Conservation (phyloP, 2,888 invertebrate species). For the Troglohyphantes excavatus region DNA sequence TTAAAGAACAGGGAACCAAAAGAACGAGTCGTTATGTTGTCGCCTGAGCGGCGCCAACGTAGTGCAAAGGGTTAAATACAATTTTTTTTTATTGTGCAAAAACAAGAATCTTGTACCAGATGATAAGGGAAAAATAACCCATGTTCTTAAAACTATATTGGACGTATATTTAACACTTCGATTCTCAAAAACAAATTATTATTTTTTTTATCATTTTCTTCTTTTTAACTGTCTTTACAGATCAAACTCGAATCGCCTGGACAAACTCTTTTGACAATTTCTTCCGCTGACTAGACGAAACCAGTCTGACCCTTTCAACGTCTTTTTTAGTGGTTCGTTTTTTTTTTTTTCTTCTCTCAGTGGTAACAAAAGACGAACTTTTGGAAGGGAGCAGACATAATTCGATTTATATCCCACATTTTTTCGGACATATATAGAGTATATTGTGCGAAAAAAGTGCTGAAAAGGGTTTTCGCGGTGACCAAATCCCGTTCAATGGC, state of each 20-base stretch:
- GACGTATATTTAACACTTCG: too few relatives aligned
- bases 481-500: conserved; percentile 10
- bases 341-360: too few relatives aligned
- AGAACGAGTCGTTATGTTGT: too few relatives aligned
- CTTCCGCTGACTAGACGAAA: neutral
- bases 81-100: too few relatives aligned
- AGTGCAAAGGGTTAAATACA: too few relatives aligned
- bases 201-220: neutral
- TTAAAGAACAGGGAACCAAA: too few relatives aligned
- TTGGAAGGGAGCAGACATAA: conserved; percentile 3
- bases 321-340: too few relatives aligned
- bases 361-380: neutral
- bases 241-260: neutral
- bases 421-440: conserved; percentile 3
- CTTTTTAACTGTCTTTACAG: neutral
- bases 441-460: conserved; percentile 36
- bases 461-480: conserved; percentile 19
- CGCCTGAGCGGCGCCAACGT: too few relatives aligned
- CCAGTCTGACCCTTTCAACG: neutral
- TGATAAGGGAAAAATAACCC: too few relatives aligned
- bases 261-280: conserved; percentile 2
- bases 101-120: too few relatives aligned
- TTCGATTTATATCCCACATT: conserved; percentile 26
- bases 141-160: too few relatives aligned
- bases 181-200: too few relatives aligned